Evolutionary conservation across 2,888 invertebrate genomes (phyloP).

Genomic region (Ganaspis brasiliensis): DNA sequence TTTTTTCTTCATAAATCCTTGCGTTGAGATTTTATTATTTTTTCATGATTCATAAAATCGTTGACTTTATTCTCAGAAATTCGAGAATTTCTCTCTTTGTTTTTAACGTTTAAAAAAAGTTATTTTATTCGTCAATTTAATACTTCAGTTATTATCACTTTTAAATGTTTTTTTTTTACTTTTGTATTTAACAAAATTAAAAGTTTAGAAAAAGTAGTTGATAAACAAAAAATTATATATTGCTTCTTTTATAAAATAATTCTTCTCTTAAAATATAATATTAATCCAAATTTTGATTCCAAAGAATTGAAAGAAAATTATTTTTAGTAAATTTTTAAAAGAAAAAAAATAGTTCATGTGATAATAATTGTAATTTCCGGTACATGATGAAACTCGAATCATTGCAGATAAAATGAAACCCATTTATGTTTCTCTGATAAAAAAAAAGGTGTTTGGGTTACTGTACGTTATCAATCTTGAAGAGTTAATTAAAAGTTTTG

Average conservation of each 20-base stretch:
- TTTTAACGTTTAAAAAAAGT: background rate
- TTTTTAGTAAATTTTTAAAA: too few relatives aligned
- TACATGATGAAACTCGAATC: background rate
- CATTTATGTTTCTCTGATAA: background rate
- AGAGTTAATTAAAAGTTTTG: constrained; percentile 7
- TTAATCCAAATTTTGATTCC: too few relatives aligned
- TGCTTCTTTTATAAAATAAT: too few relatives aligned
- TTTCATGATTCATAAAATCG: constrained; percentile 11
- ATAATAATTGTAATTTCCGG: background rate
- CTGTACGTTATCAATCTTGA: background rate
- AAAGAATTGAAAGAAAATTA: too few relatives aligned
- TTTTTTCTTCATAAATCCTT: constrained; percentile 5
- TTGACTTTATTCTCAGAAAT: background rate
- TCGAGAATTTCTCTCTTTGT: background rate
- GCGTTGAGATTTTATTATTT: background rate
- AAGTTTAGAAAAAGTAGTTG: too few relatives aligned
- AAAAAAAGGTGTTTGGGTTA: background rate
- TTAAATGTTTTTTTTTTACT: background rate
- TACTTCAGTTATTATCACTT: background rate
- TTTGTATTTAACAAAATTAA: too few relatives aligned
- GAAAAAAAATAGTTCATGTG: too few relatives aligned
- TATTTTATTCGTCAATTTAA: background rate
- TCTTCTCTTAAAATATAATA: too few relatives aligned
- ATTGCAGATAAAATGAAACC: background rate
- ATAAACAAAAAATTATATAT: too few relatives aligned